These are phyloP conservation scores for Harpagus bidentatus DNA, from an alignment of 2,113 vertebrate species.

Conservation along the genomic window DNA sequence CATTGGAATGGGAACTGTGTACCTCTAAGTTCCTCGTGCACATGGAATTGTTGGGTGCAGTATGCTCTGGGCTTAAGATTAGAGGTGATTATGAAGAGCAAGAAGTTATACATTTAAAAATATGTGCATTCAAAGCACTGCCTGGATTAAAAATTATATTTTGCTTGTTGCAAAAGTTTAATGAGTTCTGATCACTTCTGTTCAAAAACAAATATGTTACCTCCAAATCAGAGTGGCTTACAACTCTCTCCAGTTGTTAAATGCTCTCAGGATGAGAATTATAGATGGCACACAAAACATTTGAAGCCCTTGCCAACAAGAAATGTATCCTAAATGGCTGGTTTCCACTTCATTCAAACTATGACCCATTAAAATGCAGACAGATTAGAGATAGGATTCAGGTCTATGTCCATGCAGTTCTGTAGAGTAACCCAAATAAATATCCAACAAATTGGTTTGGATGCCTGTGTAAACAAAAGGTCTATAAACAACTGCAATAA, in stretches of 20 bases:
- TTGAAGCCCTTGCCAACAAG: conserved; percentile 45
- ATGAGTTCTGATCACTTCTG: conserved; percentile 25
- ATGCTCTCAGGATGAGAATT: conserved; percentile 11
- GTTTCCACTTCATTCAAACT: conserved; percentile 55
- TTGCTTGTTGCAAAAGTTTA: neutral
- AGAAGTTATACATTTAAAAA: neutral
- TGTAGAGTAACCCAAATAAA: conserved; percentile 61
- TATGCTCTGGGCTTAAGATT: neutral
- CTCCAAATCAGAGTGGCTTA: neutral
- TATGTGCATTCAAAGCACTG: neutral
- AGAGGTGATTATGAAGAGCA: neutral
- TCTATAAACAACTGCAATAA: conserved; percentile 69
- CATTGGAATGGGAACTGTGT: neutral
- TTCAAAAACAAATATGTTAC: conserved; percentile 5
- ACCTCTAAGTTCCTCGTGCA: neutral
- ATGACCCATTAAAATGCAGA: conserved; percentile 48
- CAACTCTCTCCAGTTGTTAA: neutral
- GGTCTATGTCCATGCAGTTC: conserved; percentile 41
- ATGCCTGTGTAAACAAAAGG: conserved; percentile 66
- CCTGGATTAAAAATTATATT: neutral
- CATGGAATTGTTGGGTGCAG: neutral
- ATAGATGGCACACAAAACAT: conserved; percentile 8
- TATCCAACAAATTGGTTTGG: conserved; percentile 67
- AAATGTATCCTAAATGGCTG: conserved; percentile 50
- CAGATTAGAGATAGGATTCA: conserved; percentile 61